These are phyloP conservation scores for Philopedon plagiatum DNA, from an alignment of 2,888 invertebrate species.

Conservation along the genomic window DNA sequence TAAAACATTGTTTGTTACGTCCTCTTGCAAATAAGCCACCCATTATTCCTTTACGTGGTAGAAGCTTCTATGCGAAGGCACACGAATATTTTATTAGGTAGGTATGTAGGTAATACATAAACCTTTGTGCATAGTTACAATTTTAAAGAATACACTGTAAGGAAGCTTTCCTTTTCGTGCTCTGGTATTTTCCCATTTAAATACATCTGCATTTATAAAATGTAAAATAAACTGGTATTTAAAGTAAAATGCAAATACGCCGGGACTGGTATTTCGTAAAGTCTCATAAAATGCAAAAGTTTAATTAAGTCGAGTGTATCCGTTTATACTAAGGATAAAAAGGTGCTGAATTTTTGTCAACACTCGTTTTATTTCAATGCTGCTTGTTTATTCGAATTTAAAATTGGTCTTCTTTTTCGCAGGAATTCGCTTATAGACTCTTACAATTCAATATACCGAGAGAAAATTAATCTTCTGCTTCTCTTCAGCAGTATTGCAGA, in stretches of 20 bases:
- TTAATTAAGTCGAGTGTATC: conserved; percentile 7
- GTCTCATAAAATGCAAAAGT: neutral
- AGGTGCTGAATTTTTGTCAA: neutral
- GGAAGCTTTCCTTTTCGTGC: neutral
- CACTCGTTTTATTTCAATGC: neutral
- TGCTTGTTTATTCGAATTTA: neutral
- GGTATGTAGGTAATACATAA: no score
- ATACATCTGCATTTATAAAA: neutral
- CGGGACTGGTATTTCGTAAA: neutral
- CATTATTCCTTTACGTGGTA: no score
- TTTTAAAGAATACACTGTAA: neutral
- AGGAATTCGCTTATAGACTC: no score
- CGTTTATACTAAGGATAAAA: neutral
- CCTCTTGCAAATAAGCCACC: no score
- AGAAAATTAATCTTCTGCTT: no score
- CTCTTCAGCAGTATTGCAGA: no score
- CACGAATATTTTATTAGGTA: no score
- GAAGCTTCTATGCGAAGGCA: no score
- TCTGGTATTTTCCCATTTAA: neutral
- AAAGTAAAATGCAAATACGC: conserved; percentile 6
- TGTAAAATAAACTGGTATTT: neutral
- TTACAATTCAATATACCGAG: no score
- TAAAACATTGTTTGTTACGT: no score
- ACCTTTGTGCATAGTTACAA: neutral
- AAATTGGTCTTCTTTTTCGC: neutral